Evolutionary conservation across 2,888 invertebrate species (phyloP).

Genomic region (Automeris io): DNA sequence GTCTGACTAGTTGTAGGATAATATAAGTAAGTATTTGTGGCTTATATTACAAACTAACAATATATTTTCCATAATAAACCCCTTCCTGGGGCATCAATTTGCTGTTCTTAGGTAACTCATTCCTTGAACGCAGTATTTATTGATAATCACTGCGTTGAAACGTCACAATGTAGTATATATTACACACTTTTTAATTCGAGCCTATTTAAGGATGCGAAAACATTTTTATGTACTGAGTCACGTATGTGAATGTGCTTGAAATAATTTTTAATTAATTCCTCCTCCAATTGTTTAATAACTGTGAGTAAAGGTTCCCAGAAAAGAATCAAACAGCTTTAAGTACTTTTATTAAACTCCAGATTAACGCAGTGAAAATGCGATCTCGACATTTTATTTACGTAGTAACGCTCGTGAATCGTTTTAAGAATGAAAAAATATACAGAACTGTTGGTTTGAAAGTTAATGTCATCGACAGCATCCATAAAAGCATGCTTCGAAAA

Average conservation of each 20-base stretch:
- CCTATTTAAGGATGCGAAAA: conserved; percentile 20
- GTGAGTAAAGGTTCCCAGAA: not conserved
- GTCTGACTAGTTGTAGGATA: conserved; percentile 13
- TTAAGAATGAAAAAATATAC: too few relatives aligned
- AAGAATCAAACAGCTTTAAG: too few relatives aligned
- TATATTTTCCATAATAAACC: not conserved
- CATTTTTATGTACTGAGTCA: conserved; percentile 50
- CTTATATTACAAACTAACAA: conserved; percentile 1
- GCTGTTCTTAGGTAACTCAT: not conserved
- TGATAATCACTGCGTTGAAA: too few relatives aligned
- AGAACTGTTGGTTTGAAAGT: too few relatives aligned
- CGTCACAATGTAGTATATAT: not conserved
- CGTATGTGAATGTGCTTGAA: conserved; percentile 16
- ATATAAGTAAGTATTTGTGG: conserved; percentile 11
- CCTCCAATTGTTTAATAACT: conserved; percentile 16
- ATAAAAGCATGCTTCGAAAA: too few relatives aligned
- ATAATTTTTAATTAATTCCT: conserved; percentile 28
- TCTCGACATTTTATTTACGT: too few relatives aligned
- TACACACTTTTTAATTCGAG: conserved; percentile 6
- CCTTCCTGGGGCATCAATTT: not conserved
- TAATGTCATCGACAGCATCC: too few relatives aligned
- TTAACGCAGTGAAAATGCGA: too few relatives aligned
- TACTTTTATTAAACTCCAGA: too few relatives aligned
- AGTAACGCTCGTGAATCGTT: too few relatives aligned
- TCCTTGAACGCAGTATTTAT: too few relatives aligned